Base-by-base conservation (phyloP, 2,797 vertebrate genomes). In the Mico argentatus region DNA sequence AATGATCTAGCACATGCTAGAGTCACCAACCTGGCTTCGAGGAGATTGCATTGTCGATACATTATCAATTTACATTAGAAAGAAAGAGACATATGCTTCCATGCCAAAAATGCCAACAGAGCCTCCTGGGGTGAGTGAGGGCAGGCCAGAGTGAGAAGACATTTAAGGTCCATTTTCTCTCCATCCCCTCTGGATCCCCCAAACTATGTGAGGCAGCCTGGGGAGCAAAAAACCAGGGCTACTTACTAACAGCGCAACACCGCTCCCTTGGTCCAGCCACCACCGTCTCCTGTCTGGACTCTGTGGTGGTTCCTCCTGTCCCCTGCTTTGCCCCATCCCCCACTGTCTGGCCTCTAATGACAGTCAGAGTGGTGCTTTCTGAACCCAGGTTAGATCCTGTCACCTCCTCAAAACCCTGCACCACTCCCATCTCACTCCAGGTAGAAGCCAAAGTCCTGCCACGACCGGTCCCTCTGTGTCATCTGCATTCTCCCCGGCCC, bases 31-130 rank as follows among this genome's bases (percentile, higher is more conserved):
- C 7, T 0, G 9, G 50, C 90, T 75, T 15, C 52, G 13, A 9
- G 36, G 87, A 72, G 24, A 83, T 24, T 7, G 2, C 30, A 64
- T 10, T 41, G 76, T 73, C 86, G 70, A 61, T 75, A 39, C 61
- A 76, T 91, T 52, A 96, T 64, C 90, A 90, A 75, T 86, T 61
- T 30, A 72, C 27, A 14, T 90, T 84, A 91, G 86, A 91, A 83
- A 84, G 27, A 61, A 64, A 82, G 94, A 48, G 84, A 86, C 14
- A 91, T 79, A 83, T 9, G 48, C 50, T 86, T 50, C 76, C 22
- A 41, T 6, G 39, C n/a, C 67, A 27, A 57, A 55, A 79, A 94
- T 1, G 24, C 92, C 76, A 55, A 13, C 36, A 41, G 57, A 70
- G 87, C 50, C 36, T 73, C 46, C 33, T 0, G 0, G 61, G 1